Evolutionary conservation across 1,140 invertebrate species (phyloP).

Genomic region (Lepidurus apus): DNA sequence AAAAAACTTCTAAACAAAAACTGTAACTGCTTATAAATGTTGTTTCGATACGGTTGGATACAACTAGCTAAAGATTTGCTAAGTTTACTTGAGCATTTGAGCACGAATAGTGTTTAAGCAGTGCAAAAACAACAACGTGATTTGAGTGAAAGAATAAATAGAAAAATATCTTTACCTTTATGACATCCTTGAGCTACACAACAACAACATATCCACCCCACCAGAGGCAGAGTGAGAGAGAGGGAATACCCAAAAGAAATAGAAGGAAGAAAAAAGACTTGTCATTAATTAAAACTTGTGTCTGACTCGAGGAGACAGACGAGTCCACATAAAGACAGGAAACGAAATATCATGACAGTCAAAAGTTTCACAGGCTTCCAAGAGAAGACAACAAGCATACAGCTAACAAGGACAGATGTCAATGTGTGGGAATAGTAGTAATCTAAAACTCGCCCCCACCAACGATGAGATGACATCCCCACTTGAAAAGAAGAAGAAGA

Average conservation of each 20-base stretch:
- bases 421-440: too few relatives aligned
- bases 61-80: too few relatives aligned
- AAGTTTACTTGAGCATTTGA: too few relatives aligned
- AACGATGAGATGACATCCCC: too few relatives aligned
- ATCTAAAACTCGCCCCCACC: too few relatives aligned
- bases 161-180: conserved; percentile 22
- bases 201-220: conserved; percentile 30
- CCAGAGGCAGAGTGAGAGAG: not conserved
- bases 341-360: not conserved
- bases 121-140: not conserved
- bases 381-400: not conserved
- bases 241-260: conserved; percentile 29
- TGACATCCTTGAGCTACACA: conserved; percentile 9
- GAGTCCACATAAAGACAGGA: conserved; percentile 1
- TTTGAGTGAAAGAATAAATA: not conserved
- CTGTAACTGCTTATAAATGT: not conserved
- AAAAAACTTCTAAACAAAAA: not conserved
- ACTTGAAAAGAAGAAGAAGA: too few relatives aligned
- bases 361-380: not conserved
- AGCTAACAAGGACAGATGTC: not conserved
- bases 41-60: not conserved
- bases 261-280: conserved; percentile 20
- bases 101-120: not conserved
- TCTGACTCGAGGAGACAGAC: not conserved
- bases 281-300: not conserved